These are phyloP conservation scores for Ochotona princeps DNA, from an alignment of 2,113 vertebrate genomes.

Conservation along the genomic window DNA sequence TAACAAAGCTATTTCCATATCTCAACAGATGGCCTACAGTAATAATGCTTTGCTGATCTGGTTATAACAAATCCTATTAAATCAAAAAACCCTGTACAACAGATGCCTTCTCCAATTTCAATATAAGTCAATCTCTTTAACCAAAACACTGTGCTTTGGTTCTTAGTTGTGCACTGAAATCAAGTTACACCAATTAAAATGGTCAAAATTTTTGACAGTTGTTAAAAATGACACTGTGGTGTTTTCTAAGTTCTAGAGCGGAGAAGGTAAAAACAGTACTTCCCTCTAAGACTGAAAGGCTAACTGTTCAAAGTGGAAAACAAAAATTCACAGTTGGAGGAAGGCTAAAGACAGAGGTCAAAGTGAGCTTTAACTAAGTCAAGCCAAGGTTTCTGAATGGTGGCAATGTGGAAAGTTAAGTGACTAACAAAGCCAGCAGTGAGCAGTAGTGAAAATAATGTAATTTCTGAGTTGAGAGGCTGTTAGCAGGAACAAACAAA, in stretches of 20 bases:
- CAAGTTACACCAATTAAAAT: constrained; percentile 55
- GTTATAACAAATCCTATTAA: constrained; percentile 81
- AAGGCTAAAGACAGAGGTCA: constrained; percentile 1
- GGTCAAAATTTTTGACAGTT: constrained; percentile 58
- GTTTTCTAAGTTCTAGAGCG: constrained; percentile 48
- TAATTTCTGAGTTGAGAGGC: constrained; percentile 22
- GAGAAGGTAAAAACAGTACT: neutral
- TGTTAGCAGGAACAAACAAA: constrained; percentile 12
- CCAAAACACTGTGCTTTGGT: constrained; percentile 70
- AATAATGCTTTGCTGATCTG: constrained; percentile 78
- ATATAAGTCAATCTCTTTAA: constrained; percentile 75
- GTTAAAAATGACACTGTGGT: constrained; percentile 58
- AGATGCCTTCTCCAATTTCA: constrained; percentile 78
- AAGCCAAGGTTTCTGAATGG: constrained; percentile 57
- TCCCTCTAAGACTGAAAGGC: constrained; percentile 50
- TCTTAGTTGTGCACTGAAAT: constrained; percentile 70
- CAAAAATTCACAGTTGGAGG: constrained; percentile 55
- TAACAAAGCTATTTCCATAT: constrained; percentile 80
- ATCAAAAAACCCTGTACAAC: constrained; percentile 74
- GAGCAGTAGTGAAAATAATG: constrained; percentile 21
- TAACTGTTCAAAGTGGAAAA: constrained; percentile 59
- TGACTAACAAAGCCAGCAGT: constrained; percentile 13
- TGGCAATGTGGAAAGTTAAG: constrained; percentile 14
- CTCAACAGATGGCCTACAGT: constrained; percentile 79
- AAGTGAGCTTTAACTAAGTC: neutral